Conservation (phyloP, 2,888 invertebrate species). For the Idaea straminata region DNA sequence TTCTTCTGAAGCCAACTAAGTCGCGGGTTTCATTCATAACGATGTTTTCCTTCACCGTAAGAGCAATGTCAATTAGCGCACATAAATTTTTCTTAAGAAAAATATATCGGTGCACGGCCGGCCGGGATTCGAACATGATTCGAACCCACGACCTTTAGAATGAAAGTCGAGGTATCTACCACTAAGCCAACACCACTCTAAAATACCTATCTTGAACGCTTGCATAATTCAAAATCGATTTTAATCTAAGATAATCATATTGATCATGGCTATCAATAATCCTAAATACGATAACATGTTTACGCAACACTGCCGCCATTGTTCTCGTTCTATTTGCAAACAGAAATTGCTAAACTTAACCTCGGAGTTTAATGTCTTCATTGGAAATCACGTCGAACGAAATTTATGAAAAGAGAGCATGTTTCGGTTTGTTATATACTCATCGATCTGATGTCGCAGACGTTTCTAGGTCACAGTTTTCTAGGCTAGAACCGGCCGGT, state of each 20-base stretch:
- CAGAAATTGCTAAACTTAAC: conserved; percentile 33
- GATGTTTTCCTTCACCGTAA: no score
- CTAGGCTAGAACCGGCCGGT: conserved; percentile 33
- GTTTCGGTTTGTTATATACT: conserved; percentile 34
- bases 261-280: conserved; percentile 37
- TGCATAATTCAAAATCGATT: conserved; percentile 36
- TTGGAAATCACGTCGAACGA: conserved; percentile 32
- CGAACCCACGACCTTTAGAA: no score
- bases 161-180: no score
- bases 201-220: conserved; percentile 32
- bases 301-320: conserved; percentile 36
- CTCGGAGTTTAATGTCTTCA: conserved; percentile 32
- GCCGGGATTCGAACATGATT: no score
- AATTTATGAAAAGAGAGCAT: conserved; percentile 39
- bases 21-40: no score
- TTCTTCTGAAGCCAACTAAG: no score
- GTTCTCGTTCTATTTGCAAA: conserved; percentile 27
- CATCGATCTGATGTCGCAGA: conserved; percentile 53
- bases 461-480: conserved; percentile 64
- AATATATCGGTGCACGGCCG: no score
- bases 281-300: conserved; percentile 32
- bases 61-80: no score
- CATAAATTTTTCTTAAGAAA: no score
- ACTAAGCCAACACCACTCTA: no score
- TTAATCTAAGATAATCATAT: conserved; percentile 28